Evolutionary conservation across 2,797 vertebrate genomes (phyloP), one percentile per base, ranked within the genome.

Genomic region (Pelodytes ibericus): DNA sequence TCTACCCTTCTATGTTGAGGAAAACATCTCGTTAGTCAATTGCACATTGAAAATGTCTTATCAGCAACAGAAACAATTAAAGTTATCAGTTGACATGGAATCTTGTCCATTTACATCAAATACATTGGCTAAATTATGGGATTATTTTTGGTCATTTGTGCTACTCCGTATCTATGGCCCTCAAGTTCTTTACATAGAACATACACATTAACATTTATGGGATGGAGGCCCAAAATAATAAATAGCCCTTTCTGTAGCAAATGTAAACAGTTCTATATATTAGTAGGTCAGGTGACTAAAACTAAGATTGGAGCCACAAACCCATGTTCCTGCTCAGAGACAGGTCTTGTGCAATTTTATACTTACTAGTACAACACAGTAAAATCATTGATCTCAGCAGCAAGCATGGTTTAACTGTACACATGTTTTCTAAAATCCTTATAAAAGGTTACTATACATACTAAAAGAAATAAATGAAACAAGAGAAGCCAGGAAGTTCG

Each of bases 191-290:
- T 49, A 36, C n/a, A 53, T 22, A 22, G 49, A 53, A 24, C 20
- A 53, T 53, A 53, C 49, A 53, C n/a, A 20, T 16, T 53, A 53
- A 53, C n/a, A 49, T 1, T 22, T 20, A 20, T 53, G 3, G 20
- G 49, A 20, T 18, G 22, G n/a, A 65, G 57, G 63, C 67, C 41
- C 56, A 73, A 72, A 66, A 18, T 6, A 33, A 67, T 53, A 78
- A 72, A 78, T 78, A 78, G 76, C 76, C 76, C 77, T 80, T 70
- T 57, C 25, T 74, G 59, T 71, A 71, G 58, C 33, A 65, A 74
- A 71, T 75, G 71, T 80, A 80, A 80, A 80, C 77, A 74, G 63
- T 70, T 79, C 77, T 79, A 70, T 79, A 61, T 30, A 73, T 53
- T 60, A 60, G 58, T 8, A 70, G 66, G 18, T 36, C 11, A 62